These are phyloP conservation scores for Perca schrenkii DNA, from an alignment of 2,113 vertebrate genomes.

Conservation along the genomic window DNA sequence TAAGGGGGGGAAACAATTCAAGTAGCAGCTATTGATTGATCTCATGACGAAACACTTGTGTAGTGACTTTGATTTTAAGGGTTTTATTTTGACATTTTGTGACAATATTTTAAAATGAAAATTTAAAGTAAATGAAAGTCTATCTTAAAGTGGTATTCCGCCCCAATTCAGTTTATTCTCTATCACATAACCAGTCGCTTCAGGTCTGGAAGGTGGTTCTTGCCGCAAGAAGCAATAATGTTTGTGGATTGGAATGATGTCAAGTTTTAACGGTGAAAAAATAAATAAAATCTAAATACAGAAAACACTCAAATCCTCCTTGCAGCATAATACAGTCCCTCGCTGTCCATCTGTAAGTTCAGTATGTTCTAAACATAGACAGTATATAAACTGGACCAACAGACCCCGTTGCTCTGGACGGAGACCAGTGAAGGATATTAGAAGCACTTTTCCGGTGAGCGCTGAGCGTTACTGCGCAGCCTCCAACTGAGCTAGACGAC, in stretches of 20 bases:
- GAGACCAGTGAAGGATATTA: too few species aligned
- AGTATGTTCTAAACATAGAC: conserved; percentile 11
- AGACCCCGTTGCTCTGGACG: too few species aligned
- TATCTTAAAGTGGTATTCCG: neutral
- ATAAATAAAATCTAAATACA: conserved; percentile 11
- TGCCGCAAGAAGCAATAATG: neutral
- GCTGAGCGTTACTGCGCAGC: too few species aligned
- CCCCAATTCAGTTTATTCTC: neutral
- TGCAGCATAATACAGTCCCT: conserved; percentile 6
- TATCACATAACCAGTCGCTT: conserved; percentile 6
- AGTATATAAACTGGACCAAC: too few species aligned
- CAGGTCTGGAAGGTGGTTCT: neutral
- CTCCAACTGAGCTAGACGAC: too few species aligned
- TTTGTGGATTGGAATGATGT: neutral
- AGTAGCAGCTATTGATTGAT: neutral
- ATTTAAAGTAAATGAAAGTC: neutral
- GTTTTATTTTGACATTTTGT: neutral
- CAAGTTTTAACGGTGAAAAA: conserved; percentile 3
- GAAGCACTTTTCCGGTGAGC: too few species aligned
- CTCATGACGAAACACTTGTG: neutral
- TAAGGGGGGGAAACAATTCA: conserved; percentile 13
- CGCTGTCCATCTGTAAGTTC: neutral
- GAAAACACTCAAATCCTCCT: conserved; percentile 14
- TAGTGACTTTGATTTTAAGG: neutral
- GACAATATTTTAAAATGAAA: neutral